Conservation (phyloP, 2,797 vertebrate species). For the Hydrophis major region DNA sequence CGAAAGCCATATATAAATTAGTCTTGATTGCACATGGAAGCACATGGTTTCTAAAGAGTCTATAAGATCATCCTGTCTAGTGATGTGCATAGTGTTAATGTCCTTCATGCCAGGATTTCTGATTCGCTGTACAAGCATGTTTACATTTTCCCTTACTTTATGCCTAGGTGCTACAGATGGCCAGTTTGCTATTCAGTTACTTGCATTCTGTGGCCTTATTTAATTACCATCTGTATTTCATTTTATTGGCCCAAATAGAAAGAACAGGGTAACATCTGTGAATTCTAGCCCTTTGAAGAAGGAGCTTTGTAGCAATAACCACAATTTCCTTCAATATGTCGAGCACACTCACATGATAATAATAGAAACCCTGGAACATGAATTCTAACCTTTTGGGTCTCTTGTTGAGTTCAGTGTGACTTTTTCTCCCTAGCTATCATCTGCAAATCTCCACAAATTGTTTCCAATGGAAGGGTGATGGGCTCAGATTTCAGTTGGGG, state of each 20-base stretch:
- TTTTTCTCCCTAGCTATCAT: slow-evolving; percentile 78
- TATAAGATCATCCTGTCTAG: not conserved
- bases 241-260: not conserved
- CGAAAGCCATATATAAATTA: no score
- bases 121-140: not conserved
- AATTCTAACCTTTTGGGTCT: not conserved
- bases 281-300: not conserved
- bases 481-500: slow-evolving; percentile 94
- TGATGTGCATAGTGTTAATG: not conserved
- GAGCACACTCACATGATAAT: not conserved
- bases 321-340: not conserved
- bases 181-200: not conserved
- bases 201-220: not conserved
- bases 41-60: not conserved
- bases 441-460: slow-evolving; percentile 81
- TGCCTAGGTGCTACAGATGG: not conserved
- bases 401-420: not conserved
- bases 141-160: not conserved
- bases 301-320: not conserved
- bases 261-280: not conserved
- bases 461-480: slow-evolving; percentile 92
- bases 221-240: not conserved
- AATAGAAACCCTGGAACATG: not conserved
- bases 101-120: not conserved
- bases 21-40: not conserved